Percentiles rank a stretch among this genome's conserved stretches.
Evolutionary conservation across 2,113 vertebrate species (phyloP).

Genomic region (crab-eating macaque (Macaca fascicularis)): T2T-MFA8v1.1 NC_088392.1:7129001-7129500

Average conservation of each 20-base stretch:
- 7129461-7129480: background rate
- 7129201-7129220: fast-evolving
- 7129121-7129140: fast-evolving
- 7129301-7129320: background rate
- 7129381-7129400: background rate
- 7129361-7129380: background rate
- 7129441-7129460: background rate
- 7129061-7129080: background rate
- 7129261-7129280: fast-evolving
- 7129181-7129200: too few relatives aligned
- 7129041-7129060: background rate
- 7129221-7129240: fast-evolving
- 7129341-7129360: background rate
- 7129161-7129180: fast-evolving
- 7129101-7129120: too few relatives aligned
- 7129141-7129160: background rate
- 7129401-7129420: background rate
- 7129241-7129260: fast-evolving
- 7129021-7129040: background rate
- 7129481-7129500: fast-evolving
- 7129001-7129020: background rate
- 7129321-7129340: fast-evolving
- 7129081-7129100: background rate
- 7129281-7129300: fast-evolving
- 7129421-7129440: background rate